phyloP scores from a whole-genome alignment of 2,888 invertebrate genomes.

The Phaedon cochleariae region DNA sequence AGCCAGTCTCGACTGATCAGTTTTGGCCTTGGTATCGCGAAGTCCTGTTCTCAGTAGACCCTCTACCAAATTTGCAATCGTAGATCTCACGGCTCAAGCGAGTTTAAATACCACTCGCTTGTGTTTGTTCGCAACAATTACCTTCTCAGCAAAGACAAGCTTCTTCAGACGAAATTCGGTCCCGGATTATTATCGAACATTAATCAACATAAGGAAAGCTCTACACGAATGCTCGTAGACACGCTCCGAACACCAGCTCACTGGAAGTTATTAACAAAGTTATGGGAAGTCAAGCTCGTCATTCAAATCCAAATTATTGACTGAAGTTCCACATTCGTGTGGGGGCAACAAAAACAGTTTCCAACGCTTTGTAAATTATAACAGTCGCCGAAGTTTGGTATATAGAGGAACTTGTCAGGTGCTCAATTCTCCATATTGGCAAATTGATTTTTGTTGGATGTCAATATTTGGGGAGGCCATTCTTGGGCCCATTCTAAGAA shows the following conservation, averaged over 20 bases:
- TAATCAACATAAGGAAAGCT: conserved; percentile 9
- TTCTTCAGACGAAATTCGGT: neutral
- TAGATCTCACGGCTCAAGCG: no score
- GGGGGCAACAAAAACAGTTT: neutral
- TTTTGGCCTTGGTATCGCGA: no score
- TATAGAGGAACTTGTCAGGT: neutral
- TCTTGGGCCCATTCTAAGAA: no score
- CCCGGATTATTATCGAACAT: neutral
- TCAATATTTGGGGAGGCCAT: no score
- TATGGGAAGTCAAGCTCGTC: conserved; percentile 7
- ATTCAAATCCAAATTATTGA: conserved; percentile 16
- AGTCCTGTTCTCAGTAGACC: no score
- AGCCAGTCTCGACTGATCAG: no score
- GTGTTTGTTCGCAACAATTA: neutral
- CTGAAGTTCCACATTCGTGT: conserved; percentile 1
- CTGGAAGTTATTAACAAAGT: conserved; percentile 11
- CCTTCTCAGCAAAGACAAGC: neutral
- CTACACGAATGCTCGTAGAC: neutral
- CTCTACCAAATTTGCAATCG: no score
- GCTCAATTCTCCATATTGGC: neutral
- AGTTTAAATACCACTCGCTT: neutral
- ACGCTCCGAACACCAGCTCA: neutral
- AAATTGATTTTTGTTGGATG: neutral
- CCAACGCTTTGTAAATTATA: conserved; percentile 12
- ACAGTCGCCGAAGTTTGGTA: conserved; percentile 5